Percentiles rank a stretch among this genome's conserved stretches.
Conservation (phyloP, 1,140 invertebrate genomes). For the Aphis gossypii region DNA sequence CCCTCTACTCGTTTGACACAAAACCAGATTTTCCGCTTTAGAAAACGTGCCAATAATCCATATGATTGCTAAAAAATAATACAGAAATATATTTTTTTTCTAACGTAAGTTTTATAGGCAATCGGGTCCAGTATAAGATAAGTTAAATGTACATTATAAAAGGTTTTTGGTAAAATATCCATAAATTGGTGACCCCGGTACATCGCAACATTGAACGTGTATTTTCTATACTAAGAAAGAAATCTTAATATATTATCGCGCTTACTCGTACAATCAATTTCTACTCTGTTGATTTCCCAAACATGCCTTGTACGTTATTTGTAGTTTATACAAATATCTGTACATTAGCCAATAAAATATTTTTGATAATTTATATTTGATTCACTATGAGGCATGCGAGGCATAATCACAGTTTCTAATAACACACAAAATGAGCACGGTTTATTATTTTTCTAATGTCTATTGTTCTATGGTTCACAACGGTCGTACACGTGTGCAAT, state of each 20-base stretch:
- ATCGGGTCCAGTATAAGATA: not conserved
- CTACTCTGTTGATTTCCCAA: not conserved
- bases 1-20: not conserved
- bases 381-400: not conserved
- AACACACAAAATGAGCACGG: not conserved
- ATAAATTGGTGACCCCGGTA: not conserved
- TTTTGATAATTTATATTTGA: not conserved
- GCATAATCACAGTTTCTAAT: not conserved
- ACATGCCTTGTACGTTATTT: not conserved
- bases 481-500: not conserved
- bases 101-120: not conserved
- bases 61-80: not conserved
- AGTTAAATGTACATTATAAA: not conserved
- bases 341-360: not conserved
- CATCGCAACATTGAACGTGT: not conserved
- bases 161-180: not conserved
- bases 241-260: not conserved
- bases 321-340: not conserved
- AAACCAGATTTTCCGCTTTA: not conserved
- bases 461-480: not conserved
- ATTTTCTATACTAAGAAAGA: not conserved
- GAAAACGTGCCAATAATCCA: not conserved
- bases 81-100: not conserved
- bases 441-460: not conserved
- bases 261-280: not conserved